These are phyloP conservation scores for Gnathochromis pfefferi DNA, from an alignment of 2,113 vertebrate genomes.

Conservation along the genomic window DNA sequence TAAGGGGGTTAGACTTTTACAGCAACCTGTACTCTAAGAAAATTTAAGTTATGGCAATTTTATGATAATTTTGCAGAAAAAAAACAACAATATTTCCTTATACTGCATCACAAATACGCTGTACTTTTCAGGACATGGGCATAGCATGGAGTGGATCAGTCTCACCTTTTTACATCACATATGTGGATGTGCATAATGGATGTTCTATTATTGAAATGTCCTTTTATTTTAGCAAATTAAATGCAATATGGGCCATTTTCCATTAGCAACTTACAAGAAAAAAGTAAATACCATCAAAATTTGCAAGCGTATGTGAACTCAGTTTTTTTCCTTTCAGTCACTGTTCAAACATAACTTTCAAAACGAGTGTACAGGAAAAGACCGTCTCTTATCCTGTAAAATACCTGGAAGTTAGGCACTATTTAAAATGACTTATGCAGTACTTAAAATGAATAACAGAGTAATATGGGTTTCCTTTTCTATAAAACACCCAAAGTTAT, in stretches of 20 bases:
- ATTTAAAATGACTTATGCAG: background rate
- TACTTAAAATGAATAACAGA: background rate
- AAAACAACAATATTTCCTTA: background rate
- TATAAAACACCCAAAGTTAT: background rate
- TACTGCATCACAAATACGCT: accelerated
- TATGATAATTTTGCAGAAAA: background rate
- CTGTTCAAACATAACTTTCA: background rate
- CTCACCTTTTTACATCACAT: background rate
- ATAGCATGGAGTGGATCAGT: accelerated
- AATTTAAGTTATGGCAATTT: background rate
- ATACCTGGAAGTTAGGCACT: accelerated
- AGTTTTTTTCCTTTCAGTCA: background rate
- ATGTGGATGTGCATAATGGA: background rate
- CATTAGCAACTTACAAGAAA: background rate
- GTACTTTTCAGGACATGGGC: background rate
- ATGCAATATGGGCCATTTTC: background rate
- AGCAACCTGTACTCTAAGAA: background rate
- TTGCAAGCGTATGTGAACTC: background rate
- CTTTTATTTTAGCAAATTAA: background rate
- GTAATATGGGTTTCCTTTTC: background rate
- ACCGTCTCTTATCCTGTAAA: accelerated
- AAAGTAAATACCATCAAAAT: background rate
- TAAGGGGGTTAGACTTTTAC: background rate
- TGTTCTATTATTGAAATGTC: background rate
- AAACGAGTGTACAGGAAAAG: background rate